Evolutionary conservation across 2,113 vertebrate genomes (phyloP).

Genomic region (Agapornis roseicollis): DNA sequence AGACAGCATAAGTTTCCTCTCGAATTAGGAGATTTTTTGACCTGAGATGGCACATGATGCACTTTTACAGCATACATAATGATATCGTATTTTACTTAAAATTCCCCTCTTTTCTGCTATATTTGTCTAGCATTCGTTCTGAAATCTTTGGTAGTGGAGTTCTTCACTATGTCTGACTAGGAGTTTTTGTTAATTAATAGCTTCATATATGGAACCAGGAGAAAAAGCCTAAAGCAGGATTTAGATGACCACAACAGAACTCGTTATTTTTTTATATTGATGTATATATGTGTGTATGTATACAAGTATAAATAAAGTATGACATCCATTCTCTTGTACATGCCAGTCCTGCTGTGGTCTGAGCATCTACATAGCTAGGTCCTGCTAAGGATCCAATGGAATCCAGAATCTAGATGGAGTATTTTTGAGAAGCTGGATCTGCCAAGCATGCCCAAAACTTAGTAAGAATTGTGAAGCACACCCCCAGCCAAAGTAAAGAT

Average conservation of each 20-base stretch:
- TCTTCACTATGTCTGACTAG: background rate
- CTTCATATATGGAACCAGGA: background rate
- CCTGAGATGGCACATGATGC: background rate
- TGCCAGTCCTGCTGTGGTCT: background rate
- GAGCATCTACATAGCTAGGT: background rate
- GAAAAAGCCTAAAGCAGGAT: background rate
- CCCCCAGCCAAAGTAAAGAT: fast-evolving
- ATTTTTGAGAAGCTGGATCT: background rate
- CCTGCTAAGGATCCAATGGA: background rate
- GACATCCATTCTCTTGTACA: background rate
- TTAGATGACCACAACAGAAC: background rate
- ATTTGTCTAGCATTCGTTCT: background rate
- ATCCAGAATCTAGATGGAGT: background rate
- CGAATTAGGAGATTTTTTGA: background rate
- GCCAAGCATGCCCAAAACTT: background rate
- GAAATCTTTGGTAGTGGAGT: background rate
- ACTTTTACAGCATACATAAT: background rate
- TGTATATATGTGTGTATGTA: no score
- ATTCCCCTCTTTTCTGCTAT: background rate
- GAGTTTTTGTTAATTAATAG: background rate
- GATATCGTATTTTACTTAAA: background rate
- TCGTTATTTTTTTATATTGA: background rate
- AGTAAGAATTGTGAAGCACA: background rate
- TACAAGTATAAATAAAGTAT: background rate
- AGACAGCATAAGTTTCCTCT: background rate